A percentile compares a stretch with the other conserved stretches of the same genome.
These are phyloP conservation scores for Tiphia femorata DNA, from an alignment of 2,888 invertebrate genomes.

Conservation along the genomic window DNA sequence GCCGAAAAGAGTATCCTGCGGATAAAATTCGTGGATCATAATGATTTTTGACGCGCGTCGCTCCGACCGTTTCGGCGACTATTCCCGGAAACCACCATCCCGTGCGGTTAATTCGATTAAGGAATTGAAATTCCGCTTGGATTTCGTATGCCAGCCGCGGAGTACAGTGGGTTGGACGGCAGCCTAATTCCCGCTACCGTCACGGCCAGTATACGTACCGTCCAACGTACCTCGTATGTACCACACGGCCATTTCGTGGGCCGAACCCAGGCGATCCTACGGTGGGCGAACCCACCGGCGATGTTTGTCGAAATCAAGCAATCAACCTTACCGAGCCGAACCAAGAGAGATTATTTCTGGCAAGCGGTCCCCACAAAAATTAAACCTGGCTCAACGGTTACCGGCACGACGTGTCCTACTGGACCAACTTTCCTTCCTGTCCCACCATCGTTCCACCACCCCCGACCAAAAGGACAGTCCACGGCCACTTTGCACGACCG, in stretches of 20 bases:
- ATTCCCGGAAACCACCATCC: slow-evolving; percentile 9
- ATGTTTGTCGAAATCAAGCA: slow-evolving; percentile 64
- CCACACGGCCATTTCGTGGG: too few relatives aligned
- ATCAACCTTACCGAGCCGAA: slow-evolving; percentile 51
- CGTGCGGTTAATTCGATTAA: slow-evolving; percentile 55
- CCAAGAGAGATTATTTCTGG: slow-evolving; percentile 53
- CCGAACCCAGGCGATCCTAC: slow-evolving; percentile 25
- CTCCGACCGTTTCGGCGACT: too few relatives aligned
- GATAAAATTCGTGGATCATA: too few relatives aligned
- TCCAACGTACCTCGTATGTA: too few relatives aligned
- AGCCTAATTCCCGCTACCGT: slow-evolving; percentile 54
- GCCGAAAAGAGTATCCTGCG: too few relatives aligned
- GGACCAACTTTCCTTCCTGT: not conserved
- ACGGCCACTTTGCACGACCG: slow-evolving; percentile 47
- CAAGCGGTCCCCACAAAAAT: slow-evolving; percentile 53
- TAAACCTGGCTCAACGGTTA: slow-evolving; percentile 39
- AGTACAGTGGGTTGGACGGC: slow-evolving; percentile 50
- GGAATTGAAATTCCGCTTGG: slow-evolving; percentile 47
- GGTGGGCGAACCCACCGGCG: slow-evolving; percentile 36
- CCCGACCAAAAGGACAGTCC: slow-evolving; percentile 28
- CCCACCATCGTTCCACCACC: not conserved
- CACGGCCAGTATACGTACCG: too few relatives aligned
- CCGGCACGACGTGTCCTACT: slow-evolving; percentile 3
- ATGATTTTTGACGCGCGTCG: too few relatives aligned
- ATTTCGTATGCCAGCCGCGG: slow-evolving; percentile 58